Evolutionary conservation across 2,888 invertebrate species (phyloP).

Genomic region (Agrotis clavis): DNA sequence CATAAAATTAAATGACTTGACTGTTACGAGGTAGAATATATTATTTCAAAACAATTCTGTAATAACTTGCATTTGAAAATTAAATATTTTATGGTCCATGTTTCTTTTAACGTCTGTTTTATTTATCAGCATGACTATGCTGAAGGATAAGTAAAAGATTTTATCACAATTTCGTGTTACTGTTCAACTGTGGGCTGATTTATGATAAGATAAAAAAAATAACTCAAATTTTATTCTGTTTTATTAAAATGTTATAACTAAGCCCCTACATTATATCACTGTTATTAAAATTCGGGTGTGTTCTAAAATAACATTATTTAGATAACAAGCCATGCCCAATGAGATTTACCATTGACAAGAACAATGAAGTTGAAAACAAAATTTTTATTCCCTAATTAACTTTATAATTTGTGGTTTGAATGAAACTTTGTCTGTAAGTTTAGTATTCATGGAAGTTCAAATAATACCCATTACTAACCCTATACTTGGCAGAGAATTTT

Average conservation of each 20-base stretch:
- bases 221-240: conserved; percentile 15
- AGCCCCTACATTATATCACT: neutral
- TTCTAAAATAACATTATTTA: neutral
- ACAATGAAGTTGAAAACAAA: neutral
- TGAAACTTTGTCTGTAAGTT: too few species aligned
- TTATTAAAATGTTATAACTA: neutral
- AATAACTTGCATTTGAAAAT: neutral
- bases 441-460: neutral
- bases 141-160: conserved; percentile 6
- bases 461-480: too few species aligned
- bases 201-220: conserved; percentile 42
- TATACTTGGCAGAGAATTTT: too few species aligned
- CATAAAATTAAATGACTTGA: neutral
- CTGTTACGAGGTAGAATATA: neutral
- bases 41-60: too few species aligned
- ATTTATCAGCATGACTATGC: conserved; percentile 16
- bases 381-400: neutral
- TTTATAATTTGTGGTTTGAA: neutral
- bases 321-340: conserved; percentile 5
- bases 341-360: neutral
- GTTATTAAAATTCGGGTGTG: neutral
- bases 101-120: neutral
- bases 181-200: conserved; percentile 11
- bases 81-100: neutral
- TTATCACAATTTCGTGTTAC: conserved; percentile 28